phyloP scores from a whole-genome alignment of 2,888 invertebrate species.

The Stenurella melanura region DNA sequence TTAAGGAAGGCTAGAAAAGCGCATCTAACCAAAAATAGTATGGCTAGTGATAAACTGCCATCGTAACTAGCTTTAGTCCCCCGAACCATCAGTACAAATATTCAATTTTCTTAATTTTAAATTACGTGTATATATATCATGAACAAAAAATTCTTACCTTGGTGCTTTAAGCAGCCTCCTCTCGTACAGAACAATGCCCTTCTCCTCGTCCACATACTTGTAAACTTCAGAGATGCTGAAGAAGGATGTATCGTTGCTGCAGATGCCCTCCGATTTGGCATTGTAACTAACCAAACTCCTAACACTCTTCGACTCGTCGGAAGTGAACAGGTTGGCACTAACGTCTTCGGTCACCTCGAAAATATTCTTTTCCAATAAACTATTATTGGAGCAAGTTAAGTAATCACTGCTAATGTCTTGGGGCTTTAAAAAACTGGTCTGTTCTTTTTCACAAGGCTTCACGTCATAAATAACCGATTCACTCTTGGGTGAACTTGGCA shows the following conservation, averaged over 20 bases:
- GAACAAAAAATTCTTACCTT: conserved; percentile 73
- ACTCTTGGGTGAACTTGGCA: conserved; percentile 58
- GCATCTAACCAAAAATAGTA: too few relatives aligned
- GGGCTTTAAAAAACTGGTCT: conserved; percentile 9
- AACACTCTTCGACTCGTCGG: conserved; percentile 43
- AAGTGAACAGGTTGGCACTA: conserved; percentile 40
- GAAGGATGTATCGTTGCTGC: conserved; percentile 68
- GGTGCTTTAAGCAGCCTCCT: conserved; percentile 76
- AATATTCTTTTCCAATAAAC: conserved; percentile 64
- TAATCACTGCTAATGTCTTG: conserved; percentile 67
- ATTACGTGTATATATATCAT: not conserved
- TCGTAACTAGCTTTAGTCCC: too few relatives aligned
- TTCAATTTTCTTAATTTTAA: too few relatives aligned
- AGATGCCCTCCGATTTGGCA: conserved; percentile 32
- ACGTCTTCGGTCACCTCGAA: conserved; percentile 61
- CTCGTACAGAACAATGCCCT: conserved; percentile 83
- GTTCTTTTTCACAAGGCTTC: conserved; percentile 2
- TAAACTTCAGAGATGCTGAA: conserved; percentile 83
- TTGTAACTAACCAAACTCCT: conserved; percentile 20
- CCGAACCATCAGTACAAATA: too few relatives aligned
- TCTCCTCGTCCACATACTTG: conserved; percentile 83
- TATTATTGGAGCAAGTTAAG: conserved; percentile 64
- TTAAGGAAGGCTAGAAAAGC: too few relatives aligned
- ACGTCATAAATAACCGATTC: conserved; percentile 14
- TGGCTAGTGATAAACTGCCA: too few relatives aligned